Evolutionary conservation across 2,888 invertebrate species (phyloP).

Genomic region (Dynastes hyllus): DNA sequence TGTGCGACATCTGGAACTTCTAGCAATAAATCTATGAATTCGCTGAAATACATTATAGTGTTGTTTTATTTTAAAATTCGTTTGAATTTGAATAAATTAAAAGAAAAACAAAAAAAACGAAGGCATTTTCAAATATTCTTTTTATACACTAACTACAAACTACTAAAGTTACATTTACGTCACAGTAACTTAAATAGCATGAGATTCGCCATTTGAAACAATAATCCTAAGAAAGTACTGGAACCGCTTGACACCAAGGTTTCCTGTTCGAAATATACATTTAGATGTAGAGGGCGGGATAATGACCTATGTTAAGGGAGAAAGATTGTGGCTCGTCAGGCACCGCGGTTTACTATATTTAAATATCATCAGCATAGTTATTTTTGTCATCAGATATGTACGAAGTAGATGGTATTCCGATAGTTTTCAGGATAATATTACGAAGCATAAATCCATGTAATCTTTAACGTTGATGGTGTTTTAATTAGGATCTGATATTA

Average conservation of each 20-base stretch:
- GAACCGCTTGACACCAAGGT: slow-evolving; percentile 52
- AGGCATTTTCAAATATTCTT: too few species aligned
- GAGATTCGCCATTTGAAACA: slow-evolving; percentile 42
- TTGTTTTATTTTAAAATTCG: too few species aligned
- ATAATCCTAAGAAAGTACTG: slow-evolving; percentile 41
- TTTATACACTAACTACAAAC: too few species aligned
- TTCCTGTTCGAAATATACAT: slow-evolving; percentile 36
- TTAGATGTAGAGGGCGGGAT: slow-evolving; percentile 30
- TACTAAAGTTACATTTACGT: neutral
- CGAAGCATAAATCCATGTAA: too few species aligned
- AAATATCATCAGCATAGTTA: slow-evolving; percentile 1
- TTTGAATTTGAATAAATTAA: too few species aligned
- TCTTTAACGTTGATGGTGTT: neutral
- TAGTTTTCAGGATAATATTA: slow-evolving; percentile 13
- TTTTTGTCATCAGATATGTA: neutral
- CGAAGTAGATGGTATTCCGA: neutral
- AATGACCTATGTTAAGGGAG: slow-evolving; percentile 37
- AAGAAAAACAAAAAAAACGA: too few species aligned
- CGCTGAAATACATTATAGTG: too few species aligned
- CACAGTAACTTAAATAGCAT: slow-evolving; percentile 3
- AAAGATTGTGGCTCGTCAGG: slow-evolving; percentile 33
- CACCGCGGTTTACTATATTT: slow-evolving; percentile 35
- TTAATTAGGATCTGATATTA: neutral
- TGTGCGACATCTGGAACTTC: neutral
- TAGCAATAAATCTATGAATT: neutral